Evolutionary conservation across 2,797 vertebrate species (phyloP).

Genomic region (Peromyscus eremicus): DNA sequence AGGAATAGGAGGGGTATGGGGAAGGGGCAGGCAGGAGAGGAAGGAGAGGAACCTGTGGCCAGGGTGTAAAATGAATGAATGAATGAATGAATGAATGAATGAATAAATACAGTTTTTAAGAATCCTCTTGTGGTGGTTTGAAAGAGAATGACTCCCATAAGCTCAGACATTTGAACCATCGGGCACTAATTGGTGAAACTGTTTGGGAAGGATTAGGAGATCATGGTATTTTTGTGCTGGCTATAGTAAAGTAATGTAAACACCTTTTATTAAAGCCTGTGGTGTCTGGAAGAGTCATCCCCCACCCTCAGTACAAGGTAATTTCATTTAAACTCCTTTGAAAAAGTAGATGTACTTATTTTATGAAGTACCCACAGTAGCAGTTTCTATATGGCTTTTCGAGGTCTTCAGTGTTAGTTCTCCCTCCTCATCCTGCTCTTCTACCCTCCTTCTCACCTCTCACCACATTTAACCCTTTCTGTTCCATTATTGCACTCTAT

Average conservation of each 20-base stretch:
- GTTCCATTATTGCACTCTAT: not conserved
- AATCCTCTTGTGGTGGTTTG: not conserved
- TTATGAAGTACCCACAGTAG: not conserved
- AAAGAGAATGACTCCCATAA: not conserved
- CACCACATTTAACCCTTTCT: not conserved
- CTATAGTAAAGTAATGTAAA: too few relatives aligned
- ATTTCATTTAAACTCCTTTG: not conserved
- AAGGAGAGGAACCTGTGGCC: too few relatives aligned
- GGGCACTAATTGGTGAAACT: not conserved
- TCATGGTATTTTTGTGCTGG: too few relatives aligned
- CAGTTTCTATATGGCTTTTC: not conserved
- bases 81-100: too few relatives aligned
- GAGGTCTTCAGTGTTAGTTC: not conserved
- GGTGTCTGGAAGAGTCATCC: not conserved
- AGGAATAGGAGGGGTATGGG: too few relatives aligned
- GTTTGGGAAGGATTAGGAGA: not conserved
- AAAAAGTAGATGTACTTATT: not conserved
- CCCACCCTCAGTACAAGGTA: not conserved
- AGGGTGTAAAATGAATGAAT: too few relatives aligned
- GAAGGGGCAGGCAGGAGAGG: too few relatives aligned
- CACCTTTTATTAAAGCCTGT: not conserved
- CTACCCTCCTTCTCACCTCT: not conserved
- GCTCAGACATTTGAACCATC: not conserved
- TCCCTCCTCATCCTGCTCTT: not conserved
- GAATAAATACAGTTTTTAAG: too few relatives aligned